A percentile compares a stretch with the other conserved stretches of the same genome.
Evolutionary conservation across 2,113 vertebrate genomes (phyloP).

Genomic region (Caretta caretta): DNA sequence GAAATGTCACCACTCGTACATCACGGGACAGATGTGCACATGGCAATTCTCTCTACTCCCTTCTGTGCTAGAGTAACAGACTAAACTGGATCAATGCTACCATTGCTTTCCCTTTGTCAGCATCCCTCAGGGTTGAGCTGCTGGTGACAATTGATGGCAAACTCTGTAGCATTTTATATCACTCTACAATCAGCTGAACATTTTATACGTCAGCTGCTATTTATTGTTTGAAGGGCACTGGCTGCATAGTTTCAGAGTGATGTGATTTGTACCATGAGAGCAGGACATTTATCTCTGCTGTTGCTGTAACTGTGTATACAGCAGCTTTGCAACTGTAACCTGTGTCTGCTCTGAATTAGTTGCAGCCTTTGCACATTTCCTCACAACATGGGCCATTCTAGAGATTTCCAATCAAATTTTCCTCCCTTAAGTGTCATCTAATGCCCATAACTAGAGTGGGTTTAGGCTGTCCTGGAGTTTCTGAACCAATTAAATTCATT

Average conservation of each 20-base stretch:
- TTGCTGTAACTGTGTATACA: not conserved
- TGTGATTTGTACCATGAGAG: not conserved
- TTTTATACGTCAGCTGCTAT: not conserved
- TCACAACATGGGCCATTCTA: not conserved
- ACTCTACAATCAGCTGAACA: not conserved
- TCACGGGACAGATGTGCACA: not conserved
- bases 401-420: conserved; percentile 8
- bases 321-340: conserved; percentile 8
- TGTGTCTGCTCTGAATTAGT: conserved; percentile 1
- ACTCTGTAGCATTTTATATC: not conserved
- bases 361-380: conserved; percentile 23
- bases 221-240: conserved; percentile 5
- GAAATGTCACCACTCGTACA: not conserved
- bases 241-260: not conserved
- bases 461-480: not conserved
- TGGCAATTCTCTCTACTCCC: not conserved
- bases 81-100: not conserved
- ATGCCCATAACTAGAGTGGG: not conserved
- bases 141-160: not conserved
- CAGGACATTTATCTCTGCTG: not conserved
- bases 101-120: not conserved
- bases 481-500: conserved; percentile 8
- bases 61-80: not conserved
- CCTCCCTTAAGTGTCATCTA: not conserved
- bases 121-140: not conserved